Base-by-base conservation (phyloP, 2,888 invertebrate genomes). In the Bruchidius siliquastri region DNA sequence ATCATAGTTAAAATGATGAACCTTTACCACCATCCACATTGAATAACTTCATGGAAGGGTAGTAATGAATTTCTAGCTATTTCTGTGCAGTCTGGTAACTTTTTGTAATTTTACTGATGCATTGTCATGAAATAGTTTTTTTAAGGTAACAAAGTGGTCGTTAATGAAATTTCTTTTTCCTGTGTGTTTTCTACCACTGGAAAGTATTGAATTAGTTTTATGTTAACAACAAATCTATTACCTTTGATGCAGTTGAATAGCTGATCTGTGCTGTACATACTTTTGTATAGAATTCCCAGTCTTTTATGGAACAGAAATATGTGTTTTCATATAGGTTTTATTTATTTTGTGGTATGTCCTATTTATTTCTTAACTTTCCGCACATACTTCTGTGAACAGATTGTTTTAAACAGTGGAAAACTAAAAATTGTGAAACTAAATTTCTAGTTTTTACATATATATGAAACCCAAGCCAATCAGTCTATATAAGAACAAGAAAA, bases 401-500 rank as follows among this genome's bases (percentile, higher is more conserved):
- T 67, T 71, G 22, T 32, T 73, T 71, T 69, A 67, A 49, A 66
- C 72, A 73, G 71, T 70, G 49, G 49, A 49, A 49, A 49, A 49
- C 49, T 49, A 49, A 49, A 71, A 77, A 74, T 78, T 49, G 49
- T 49, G 20, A 68, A 71, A 71, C 30, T 71, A 32, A 32, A 22
- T 71, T 26, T 26, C 21, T 68, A 81, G 81, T 83, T 81, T 82
- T 82, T 84, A 83, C 84, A 84, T 80, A 79, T 84, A 83, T 85
- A 83, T 83, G 82, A 79, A 79, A 79, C 82, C 84, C 84, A 85
- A 85, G 85, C 82, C 80, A 75, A 79, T 77, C 79, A 82, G 85
- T 86, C 85, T 86, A 86, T 85, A 85, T 84, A 85, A 86, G 84
- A 86, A 86, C 86, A 86, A 86, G 84, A 85, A 86, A 77, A 77